phyloP scores from a whole-genome alignment of 2,797 vertebrate genomes.

The Malacoctenus gilli region DNA sequence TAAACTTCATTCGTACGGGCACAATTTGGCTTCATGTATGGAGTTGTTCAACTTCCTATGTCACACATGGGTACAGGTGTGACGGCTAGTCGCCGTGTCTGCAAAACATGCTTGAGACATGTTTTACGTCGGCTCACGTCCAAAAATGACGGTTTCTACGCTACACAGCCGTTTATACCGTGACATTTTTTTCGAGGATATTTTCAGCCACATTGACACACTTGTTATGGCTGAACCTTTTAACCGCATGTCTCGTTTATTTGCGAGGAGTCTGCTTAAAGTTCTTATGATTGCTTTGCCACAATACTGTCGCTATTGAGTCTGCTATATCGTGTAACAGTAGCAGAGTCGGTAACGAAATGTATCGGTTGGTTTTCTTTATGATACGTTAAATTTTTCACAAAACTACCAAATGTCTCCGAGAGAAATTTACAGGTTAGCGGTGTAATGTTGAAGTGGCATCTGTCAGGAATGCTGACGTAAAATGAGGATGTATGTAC shows the following conservation, averaged over 20 bases:
- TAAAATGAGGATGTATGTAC: neutral
- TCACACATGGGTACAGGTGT: constrained; percentile 62
- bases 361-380: too few relatives aligned
- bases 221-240: constrained; percentile 3
- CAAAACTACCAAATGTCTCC: constrained; percentile 20
- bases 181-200: constrained; percentile 6
- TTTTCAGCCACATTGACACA: neutral
- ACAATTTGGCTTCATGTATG: constrained; percentile 51
- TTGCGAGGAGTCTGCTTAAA: constrained; percentile 23
- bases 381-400: constrained; percentile 22
- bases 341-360: constrained; percentile 5
- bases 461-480: neutral
- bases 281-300: constrained; percentile 9
- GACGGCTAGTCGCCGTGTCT: constrained; percentile 47
- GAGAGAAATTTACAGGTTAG: too few relatives aligned
- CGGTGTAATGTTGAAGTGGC: constrained; percentile 14
- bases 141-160: too few relatives aligned
- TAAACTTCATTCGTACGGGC: constrained; percentile 55
- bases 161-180: neutral
- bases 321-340: constrained; percentile 29
- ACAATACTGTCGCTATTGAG: constrained; percentile 35
- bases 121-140: constrained; percentile 1
- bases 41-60: constrained; percentile 66
- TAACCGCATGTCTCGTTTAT: neutral
- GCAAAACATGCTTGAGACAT: constrained; percentile 19